phyloP scores from a whole-genome alignment of 2,888 invertebrate genomes.

The Eupithecia subfuscata region DNA sequence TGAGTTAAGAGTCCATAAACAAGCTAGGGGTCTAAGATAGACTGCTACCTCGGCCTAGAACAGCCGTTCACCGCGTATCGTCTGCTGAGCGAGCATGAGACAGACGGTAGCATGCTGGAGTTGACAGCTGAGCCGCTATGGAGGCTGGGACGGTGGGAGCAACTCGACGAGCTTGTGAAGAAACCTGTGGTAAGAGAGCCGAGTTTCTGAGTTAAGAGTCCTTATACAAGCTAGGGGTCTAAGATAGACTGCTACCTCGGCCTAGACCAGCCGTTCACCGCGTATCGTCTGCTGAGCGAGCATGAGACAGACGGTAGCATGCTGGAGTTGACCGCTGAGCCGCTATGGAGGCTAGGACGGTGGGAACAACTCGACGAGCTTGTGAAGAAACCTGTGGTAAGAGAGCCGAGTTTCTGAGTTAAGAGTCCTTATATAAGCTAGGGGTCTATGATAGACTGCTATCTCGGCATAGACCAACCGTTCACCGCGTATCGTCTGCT shows the following conservation, averaged over 20 bases:
- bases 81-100: constrained; percentile 86
- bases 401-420: neutral
- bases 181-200: constrained; percentile 72
- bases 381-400: constrained; percentile 79
- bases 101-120: constrained; percentile 84
- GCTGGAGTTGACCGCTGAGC: constrained; percentile 89
- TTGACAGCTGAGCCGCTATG: constrained; percentile 93
- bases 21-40: neutral
- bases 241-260: constrained; percentile 80
- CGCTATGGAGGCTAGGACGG: constrained; percentile 93
- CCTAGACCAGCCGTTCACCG: constrained; percentile 94
- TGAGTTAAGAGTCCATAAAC: neutral
- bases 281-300: constrained; percentile 87
- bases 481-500: too few relatives aligned
- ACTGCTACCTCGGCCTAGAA: constrained; percentile 87
- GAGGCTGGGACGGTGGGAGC: constrained; percentile 93
- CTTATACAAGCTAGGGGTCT: too few relatives aligned
- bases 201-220: neutral
- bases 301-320: constrained; percentile 85
- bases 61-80: constrained; percentile 93
- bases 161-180: constrained; percentile 86
- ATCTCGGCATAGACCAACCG: too few relatives aligned
- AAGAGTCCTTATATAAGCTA: too few relatives aligned
- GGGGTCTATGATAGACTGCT: neutral
- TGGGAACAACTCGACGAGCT: constrained; percentile 91